Evolutionary conservation across 2,113 vertebrate species (phyloP).

Genomic region (Todiramphus saurophagus): DNA sequence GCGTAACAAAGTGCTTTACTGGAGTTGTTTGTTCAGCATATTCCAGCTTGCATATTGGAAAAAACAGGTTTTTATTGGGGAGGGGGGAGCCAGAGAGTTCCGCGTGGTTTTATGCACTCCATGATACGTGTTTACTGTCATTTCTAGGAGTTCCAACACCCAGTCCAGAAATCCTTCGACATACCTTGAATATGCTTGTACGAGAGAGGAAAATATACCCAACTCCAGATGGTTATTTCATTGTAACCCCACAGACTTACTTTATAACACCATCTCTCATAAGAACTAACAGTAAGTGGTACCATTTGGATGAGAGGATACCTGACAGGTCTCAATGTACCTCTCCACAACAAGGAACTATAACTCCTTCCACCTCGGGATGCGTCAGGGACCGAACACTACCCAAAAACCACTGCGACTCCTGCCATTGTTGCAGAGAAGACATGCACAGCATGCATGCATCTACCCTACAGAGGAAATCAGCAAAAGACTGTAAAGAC

Average conservation of each 20-base stretch:
- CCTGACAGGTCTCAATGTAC: constrained; percentile 92
- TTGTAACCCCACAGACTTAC: constrained; percentile 97
- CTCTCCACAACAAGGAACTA: constrained; percentile 91
- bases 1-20: neutral
- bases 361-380: constrained; percentile 91
- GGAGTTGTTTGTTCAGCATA: constrained; percentile 29
- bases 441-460: constrained; percentile 90
- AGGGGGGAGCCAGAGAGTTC: neutral
- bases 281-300: constrained; percentile 98
- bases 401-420: constrained; percentile 92
- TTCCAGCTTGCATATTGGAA: neutral
- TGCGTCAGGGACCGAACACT: constrained; percentile 89
- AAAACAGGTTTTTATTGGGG: neutral
- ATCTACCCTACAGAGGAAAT: constrained; percentile 89
- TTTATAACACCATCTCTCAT: constrained; percentile 98
- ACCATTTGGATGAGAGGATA: constrained; percentile 95
- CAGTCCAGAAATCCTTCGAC: constrained; percentile 93
- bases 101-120: neutral
- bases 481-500: constrained; percentile 92
- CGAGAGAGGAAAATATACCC: constrained; percentile 98
- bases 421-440: constrained; percentile 89
- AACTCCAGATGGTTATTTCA: constrained; percentile 95
- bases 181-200: constrained; percentile 94
- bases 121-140: constrained; percentile 35
- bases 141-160: constrained; percentile 93